Base-by-base conservation (phyloP, 1,140 invertebrate species). In the Himalopsyche phryganea region DNA sequence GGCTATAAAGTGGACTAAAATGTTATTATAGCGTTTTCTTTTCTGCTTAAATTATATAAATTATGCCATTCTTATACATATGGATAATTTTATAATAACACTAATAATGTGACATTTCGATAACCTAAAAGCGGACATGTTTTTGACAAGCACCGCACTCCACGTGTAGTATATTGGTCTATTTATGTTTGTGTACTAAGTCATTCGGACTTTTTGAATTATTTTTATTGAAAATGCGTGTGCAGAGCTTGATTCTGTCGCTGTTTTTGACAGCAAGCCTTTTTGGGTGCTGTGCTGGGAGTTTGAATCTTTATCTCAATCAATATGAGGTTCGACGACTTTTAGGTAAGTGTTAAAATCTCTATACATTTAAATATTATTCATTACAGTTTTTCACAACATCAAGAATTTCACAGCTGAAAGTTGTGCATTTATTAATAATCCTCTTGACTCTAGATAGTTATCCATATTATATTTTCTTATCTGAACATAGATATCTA, bases 241-340 rank as follows among this genome's bases (percentile, higher is more conserved):
- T 58, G 38, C 41, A 44, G 41, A 40, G 40, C 11, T 14, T 50
- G 38, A 7, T 48, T 45, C 10, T 32, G 20, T 18, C 40, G 44
- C 20, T 46, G 13, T 19, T 54, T 14, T 19, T 54, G 33, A 28
- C 44, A 10, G 45, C 41, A 13, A 23, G 32, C 19, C 42, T 59
- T 14, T 10, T 52, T 14, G 49, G 53, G 53, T 63, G 50, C 51
- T 58, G 63, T 65, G 66, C n/a, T 50, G 65, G 58, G 7, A 68
- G 74, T 63, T 59, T 75, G 44, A 74, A 76, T 67, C 64, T 76
- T 14, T 76, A 72, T 44, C 65, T 76, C 17, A 75, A 71, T 67
- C 67, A 69, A 13, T 69, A 73, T 51, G 74, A 76, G 61, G 72
- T 75, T 32, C 74, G 71, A 71, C 65, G 71, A 51, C 62, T 76